These are phyloP conservation scores for Boloria selene DNA, from an alignment of 2,888 invertebrate species.

Conservation along the genomic window DNA sequence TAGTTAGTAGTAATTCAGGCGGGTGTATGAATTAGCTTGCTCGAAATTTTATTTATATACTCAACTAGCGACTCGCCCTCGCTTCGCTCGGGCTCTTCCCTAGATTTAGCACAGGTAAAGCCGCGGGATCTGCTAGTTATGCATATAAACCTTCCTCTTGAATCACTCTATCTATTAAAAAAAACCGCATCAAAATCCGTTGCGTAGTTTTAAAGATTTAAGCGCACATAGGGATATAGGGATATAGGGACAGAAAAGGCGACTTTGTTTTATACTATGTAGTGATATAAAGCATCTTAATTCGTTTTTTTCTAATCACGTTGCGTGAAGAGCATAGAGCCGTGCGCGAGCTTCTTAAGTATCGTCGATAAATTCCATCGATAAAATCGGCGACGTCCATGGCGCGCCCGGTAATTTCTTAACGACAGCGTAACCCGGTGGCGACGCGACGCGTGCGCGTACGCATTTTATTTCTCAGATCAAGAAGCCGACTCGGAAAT, in stretches of 20 bases:
- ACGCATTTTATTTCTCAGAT: conserved; percentile 77
- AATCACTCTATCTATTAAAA: too few species aligned
- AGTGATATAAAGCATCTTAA: conserved; percentile 40
- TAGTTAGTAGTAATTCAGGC: neutral
- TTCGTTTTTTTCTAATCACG: conserved; percentile 49
- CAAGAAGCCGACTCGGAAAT: conserved; percentile 76
- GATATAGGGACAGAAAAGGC: too few species aligned
- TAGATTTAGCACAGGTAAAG: too few species aligned
- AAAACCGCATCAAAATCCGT: too few species aligned
- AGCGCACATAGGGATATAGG: too few species aligned
- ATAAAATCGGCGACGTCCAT: conserved; percentile 79
- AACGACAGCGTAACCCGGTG: conserved; percentile 82
- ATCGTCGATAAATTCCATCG: conserved; percentile 81
- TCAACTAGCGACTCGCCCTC: too few species aligned
- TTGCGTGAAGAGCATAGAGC: conserved; percentile 51
- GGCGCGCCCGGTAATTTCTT: conserved; percentile 78
- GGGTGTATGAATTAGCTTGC: neutral
- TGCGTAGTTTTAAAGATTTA: too few species aligned
- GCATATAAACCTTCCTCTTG: too few species aligned
- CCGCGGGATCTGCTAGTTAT: too few species aligned
- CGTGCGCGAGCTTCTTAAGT: conserved; percentile 62
- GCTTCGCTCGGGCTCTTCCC: too few species aligned
- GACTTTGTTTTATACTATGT: too few species aligned
- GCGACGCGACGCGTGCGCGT: conserved; percentile 80
- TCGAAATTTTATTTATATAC: conserved; percentile 27